Percentiles rank a stretch among this genome's conserved stretches.
Evolutionary conservation across 2,113 vertebrate genomes (phyloP).

Genomic region (Zootoca vivipara): DNA sequence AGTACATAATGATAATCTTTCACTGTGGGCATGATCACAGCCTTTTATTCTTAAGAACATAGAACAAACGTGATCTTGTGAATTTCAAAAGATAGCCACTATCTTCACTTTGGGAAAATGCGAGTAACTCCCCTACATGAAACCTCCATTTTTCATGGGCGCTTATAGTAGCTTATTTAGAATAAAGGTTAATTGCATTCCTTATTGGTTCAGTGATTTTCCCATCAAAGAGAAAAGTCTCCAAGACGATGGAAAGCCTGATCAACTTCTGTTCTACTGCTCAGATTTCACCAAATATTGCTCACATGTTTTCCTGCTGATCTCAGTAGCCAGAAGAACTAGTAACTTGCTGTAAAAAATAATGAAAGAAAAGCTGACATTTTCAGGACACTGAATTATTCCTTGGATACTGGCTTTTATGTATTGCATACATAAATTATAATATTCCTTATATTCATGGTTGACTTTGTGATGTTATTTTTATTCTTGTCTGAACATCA

Average conservation of each 20-base stretch:
- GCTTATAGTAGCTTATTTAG: not conserved
- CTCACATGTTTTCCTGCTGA: not conserved
- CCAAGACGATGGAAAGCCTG: not conserved
- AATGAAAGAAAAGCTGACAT: conserved; percentile 6
- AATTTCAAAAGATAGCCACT: not conserved
- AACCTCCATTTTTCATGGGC: not conserved
- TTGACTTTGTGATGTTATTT: not conserved
- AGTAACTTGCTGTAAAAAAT: not conserved
- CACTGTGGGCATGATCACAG: not conserved
- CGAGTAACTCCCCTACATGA: not conserved
- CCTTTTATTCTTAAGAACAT: not conserved
- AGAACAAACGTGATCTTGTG: not conserved
- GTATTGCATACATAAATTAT: not conserved
- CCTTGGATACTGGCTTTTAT: not conserved
- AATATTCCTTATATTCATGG: not conserved
- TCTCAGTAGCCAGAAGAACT: not conserved
- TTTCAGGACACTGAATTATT: not conserved
- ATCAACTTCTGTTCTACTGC: not conserved
- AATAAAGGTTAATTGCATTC: not conserved
- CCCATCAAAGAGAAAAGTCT: not conserved
- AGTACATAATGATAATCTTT: not conserved
- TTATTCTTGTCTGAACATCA: not conserved
- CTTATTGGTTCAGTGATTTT: not conserved
- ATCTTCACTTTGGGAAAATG: not conserved
- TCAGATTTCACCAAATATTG: not conserved